These are phyloP conservation scores for Panagrolaimus sp. DNA, from an alignment of 1,140 invertebrate genomes.

Conservation along the genomic window DNA sequence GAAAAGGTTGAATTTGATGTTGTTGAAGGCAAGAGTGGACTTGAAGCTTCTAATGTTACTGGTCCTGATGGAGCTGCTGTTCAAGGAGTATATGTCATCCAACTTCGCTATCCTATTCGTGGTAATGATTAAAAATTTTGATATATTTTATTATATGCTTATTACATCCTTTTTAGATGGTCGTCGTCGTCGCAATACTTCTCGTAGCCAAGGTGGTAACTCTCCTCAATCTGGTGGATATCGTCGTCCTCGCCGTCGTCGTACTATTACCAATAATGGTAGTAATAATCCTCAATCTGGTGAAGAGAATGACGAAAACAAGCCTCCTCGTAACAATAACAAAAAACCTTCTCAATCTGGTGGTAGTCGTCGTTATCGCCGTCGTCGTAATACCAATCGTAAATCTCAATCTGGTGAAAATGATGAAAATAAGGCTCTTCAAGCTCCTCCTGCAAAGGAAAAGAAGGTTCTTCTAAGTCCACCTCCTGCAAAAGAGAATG, in stretches of 20 bases:
- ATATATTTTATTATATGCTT: neutral
- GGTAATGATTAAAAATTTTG: neutral
- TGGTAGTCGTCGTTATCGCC: neutral
- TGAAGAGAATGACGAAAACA: neutral
- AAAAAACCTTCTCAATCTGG: neutral
- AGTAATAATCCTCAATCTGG: neutral
- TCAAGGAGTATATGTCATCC: conserved; percentile 20
- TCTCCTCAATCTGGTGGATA: neutral
- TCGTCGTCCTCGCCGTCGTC: neutral
- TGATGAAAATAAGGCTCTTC: too few species aligned
- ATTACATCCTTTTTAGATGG: too few species aligned
- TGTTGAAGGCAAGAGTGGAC: conserved; percentile 79
- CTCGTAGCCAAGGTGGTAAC: neutral
- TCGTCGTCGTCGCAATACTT: neutral
- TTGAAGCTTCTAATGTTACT: conserved; percentile 39
- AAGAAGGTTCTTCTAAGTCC: too few species aligned
- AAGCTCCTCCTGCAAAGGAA: too few species aligned
- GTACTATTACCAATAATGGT: neutral
- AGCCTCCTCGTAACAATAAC: too few species aligned
- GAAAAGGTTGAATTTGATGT: conserved; percentile 97
- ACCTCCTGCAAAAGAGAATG: too few species aligned
- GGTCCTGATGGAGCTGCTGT: conserved; percentile 38
- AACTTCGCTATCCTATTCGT: neutral
- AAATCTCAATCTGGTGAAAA: too few species aligned
- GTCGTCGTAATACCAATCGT: neutral